Evolutionary conservation across 2,888 invertebrate genomes (phyloP).

Genomic region (Latrodectus elegans): DNA sequence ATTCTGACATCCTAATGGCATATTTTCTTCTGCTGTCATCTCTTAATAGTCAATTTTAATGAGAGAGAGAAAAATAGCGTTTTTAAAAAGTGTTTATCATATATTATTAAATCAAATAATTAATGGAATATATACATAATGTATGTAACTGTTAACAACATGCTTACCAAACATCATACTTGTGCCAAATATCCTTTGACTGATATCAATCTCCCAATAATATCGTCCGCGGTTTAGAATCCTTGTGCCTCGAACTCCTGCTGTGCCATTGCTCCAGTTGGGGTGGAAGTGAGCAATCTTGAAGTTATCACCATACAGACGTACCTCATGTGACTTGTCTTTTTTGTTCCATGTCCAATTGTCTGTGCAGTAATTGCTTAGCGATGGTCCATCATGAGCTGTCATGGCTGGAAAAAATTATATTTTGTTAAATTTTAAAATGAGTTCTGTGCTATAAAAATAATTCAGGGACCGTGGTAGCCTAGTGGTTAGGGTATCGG

Average conservation of each 20-base stretch:
- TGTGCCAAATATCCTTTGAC: conserved; percentile 83
- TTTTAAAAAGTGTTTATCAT: too few relatives aligned
- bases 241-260: conserved; percentile 82
- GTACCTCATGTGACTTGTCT: conserved; percentile 78
- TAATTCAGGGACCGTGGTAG: too few relatives aligned
- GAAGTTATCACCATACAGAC: conserved; percentile 78
- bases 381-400: conserved; percentile 71
- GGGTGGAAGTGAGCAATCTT: conserved; percentile 84
- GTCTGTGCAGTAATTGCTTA: conserved; percentile 80
- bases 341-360: conserved; percentile 82
- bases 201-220: conserved; percentile 76
- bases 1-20: too few relatives aligned
- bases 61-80: too few relatives aligned
- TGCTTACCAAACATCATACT: conserved; percentile 82
- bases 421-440: too few relatives aligned
- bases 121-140: too few relatives aligned
- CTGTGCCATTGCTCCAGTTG: conserved; percentile 85
- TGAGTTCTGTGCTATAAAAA: too few relatives aligned
- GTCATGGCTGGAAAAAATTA: conserved; percentile 24
- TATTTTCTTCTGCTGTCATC: too few relatives aligned
- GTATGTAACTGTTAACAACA: too few relatives aligned
- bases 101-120: too few relatives aligned
- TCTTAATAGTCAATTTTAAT: too few relatives aligned
- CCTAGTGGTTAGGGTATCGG: too few relatives aligned
- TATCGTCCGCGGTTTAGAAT: conserved; percentile 80